Conservation (phyloP, 1,140 invertebrate genomes). For the Epicauta chinensis region DNA sequence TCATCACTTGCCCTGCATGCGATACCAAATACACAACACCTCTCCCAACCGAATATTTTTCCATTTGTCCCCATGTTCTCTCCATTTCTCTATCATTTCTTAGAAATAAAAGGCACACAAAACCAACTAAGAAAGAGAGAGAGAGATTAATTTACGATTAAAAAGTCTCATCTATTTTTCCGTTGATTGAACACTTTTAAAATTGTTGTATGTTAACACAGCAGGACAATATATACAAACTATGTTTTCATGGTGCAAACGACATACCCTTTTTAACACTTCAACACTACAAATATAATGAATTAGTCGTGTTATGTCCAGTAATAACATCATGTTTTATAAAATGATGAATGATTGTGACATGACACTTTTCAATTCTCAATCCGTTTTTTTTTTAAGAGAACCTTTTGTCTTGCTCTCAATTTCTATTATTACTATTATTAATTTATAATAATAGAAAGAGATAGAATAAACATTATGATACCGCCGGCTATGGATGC, state of each 20-base stretch:
- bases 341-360: constrained; percentile 2
- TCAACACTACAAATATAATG: not conserved
- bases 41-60: constrained; percentile 14
- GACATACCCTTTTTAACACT: constrained; percentile 4
- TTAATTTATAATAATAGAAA: constrained; percentile 6
- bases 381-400: too few relatives aligned
- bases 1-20: constrained; percentile 20
- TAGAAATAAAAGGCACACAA: constrained; percentile 3
- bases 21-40: constrained; percentile 13
- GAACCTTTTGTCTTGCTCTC: not conserved
- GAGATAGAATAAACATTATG: constrained; percentile 1
- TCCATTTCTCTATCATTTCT: not conserved
- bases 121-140: too few relatives aligned
- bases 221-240: not conserved
- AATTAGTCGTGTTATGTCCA: constrained; percentile 1
- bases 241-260: not conserved
- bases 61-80: too few relatives aligned
- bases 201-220: not conserved
- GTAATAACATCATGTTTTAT: not conserved
- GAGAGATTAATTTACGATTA: too few relatives aligned
- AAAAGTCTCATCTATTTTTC: not conserved
- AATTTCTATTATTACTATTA: not conserved
- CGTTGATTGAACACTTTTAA: not conserved
- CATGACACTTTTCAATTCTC: not conserved
- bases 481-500: not conserved